A percentile compares a stretch with the other conserved stretches of the same genome.
These are phyloP conservation scores for Tympanoctomys barrerae DNA, from an alignment of 2,797 vertebrate genomes.

Conservation along the genomic window DNA sequence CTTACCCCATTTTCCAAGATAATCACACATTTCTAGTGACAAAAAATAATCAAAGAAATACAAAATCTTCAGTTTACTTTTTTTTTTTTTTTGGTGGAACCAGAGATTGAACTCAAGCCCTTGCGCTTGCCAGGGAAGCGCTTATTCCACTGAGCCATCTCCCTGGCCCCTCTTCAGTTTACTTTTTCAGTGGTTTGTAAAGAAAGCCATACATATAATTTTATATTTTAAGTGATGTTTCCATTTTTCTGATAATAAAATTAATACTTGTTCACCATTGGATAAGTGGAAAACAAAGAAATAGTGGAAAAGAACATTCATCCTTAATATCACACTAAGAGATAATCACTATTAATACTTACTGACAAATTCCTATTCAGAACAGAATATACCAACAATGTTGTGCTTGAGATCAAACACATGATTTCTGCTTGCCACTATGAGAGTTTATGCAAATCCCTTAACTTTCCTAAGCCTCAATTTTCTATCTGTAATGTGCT, in stretches of 20 bases:
- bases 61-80: background rate
- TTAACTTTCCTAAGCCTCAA: constrained; percentile 29
- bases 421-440: background rate
- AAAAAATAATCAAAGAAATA: constrained; percentile 34
- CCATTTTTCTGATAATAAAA: constrained; percentile 42
- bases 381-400: constrained; percentile 19
- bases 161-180: background rate
- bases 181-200: constrained; percentile 45
- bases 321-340: constrained; percentile 19
- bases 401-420: constrained; percentile 34
- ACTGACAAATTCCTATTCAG: background rate
- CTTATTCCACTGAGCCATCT: no score
- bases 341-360: constrained; percentile 44
- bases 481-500: background rate
- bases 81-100: no score
- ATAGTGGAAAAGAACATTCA: constrained; percentile 39
- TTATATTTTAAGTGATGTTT: constrained; percentile 50
- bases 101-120: no score
- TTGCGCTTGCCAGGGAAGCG: no score
- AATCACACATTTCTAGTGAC: constrained; percentile 43
- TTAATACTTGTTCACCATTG: constrained; percentile 39
- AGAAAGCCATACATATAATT: background rate
- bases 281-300: constrained; percentile 43
- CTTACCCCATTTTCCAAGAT: background rate
- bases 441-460: background rate